A percentile compares a stretch with the other conserved stretches of the same genome.
These are phyloP conservation scores for Phyllotreta striolata DNA, from an alignment of 2,888 invertebrate species.

Conservation along the genomic window DNA sequence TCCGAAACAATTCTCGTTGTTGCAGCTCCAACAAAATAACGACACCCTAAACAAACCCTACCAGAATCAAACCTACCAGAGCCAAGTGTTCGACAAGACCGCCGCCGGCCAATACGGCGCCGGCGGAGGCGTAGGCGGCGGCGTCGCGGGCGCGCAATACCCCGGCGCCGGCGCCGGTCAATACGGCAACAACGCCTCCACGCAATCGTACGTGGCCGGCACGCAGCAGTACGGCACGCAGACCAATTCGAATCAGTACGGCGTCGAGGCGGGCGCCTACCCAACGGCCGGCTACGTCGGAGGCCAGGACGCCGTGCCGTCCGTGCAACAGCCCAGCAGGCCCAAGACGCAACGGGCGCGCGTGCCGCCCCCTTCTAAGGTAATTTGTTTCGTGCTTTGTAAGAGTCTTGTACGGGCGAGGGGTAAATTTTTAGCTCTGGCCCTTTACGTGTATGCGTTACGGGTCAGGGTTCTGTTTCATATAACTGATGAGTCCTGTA, in stretches of 20 bases:
- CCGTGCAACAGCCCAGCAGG: constrained; percentile 62
- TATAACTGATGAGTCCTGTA: too few relatives aligned
- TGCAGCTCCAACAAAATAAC: constrained; percentile 64
- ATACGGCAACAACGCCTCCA: constrained; percentile 31
- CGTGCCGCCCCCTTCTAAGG: constrained; percentile 86
- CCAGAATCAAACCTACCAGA: constrained; percentile 45
- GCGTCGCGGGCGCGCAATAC: constrained; percentile 43
- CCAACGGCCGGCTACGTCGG: constrained; percentile 42
- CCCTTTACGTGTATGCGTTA: too few relatives aligned
- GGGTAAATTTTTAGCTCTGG: too few relatives aligned
- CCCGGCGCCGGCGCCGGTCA: constrained; percentile 23
- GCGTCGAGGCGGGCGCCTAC: constrained; percentile 5
- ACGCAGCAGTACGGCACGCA: constrained; percentile 42
- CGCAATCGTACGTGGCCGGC: constrained; percentile 45
- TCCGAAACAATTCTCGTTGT: neutral
- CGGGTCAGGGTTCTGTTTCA: too few relatives aligned
- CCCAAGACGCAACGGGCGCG: constrained; percentile 74
- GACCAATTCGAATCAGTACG: constrained; percentile 40
- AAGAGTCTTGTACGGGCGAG: too few relatives aligned
- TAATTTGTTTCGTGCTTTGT: too few relatives aligned
- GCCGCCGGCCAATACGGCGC: constrained; percentile 24
- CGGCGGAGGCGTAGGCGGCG: constrained; percentile 18
- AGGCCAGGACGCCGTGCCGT: constrained; percentile 33
- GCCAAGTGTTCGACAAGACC: constrained; percentile 36
- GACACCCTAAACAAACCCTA: constrained; percentile 53